Evolutionary conservation across 1,140 invertebrate genomes (phyloP).

Genomic region (Leptinotarsa texana): DNA sequence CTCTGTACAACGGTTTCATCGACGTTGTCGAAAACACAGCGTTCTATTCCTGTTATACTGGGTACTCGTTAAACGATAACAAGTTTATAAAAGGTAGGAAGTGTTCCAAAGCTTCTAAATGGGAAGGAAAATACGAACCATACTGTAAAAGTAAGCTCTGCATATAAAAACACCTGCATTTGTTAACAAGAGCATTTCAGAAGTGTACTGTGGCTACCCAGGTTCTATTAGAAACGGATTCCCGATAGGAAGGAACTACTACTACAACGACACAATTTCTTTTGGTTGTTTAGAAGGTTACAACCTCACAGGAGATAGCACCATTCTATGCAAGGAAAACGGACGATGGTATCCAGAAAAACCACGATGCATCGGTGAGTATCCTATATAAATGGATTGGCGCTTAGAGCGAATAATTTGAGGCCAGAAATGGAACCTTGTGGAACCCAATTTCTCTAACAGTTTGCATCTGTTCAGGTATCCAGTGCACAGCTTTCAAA

Average conservation of each 20-base stretch:
- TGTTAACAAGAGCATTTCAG: conserved; percentile 51
- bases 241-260: conserved; percentile 59
- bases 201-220: conserved; percentile 63
- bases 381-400: neutral
- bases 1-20: conserved; percentile 56
- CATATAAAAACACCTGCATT: neutral
- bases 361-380: conserved; percentile 58
- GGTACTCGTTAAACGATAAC: conserved; percentile 57
- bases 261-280: conserved; percentile 59
- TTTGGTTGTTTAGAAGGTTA: conserved; percentile 62
- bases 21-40: conserved; percentile 49
- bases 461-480: conserved; percentile 24
- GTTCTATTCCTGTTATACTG: conserved; percentile 60
- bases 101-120: conserved; percentile 59
- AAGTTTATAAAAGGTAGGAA: conserved; percentile 46
- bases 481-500: conserved; percentile 55
- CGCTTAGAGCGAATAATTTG: no score
- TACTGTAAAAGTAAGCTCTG: conserved; percentile 57
- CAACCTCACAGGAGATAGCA: conserved; percentile 56
- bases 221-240: conserved; percentile 62
- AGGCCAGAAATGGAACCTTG: neutral
- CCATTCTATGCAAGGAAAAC: conserved; percentile 58
- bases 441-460: neutral
- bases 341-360: conserved; percentile 60
- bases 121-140: conserved; percentile 58